A percentile compares a stretch with the other conserved stretches of the same genome.
Evolutionary conservation across 2,888 invertebrate genomes (phyloP).

Genomic region (Osmoderma eremita): DNA sequence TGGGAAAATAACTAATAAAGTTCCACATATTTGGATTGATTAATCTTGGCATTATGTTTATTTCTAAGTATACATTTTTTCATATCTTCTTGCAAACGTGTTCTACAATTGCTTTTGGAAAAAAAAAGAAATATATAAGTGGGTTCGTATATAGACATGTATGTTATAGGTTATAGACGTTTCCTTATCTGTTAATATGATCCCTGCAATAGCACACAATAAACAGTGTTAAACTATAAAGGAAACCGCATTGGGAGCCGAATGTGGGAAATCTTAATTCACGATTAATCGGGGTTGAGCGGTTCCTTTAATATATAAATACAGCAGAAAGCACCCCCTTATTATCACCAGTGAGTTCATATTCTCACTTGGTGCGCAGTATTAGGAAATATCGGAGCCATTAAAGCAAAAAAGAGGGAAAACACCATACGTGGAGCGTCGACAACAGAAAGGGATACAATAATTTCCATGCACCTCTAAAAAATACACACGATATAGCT

Average conservation of each 20-base stretch:
- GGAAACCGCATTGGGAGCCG: conserved; percentile 36
- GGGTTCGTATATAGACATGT: too few species aligned
- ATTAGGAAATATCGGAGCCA: conserved; percentile 28
- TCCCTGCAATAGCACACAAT: conserved; percentile 2
- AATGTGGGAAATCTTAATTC: conserved; percentile 45
- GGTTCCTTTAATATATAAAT: conserved; percentile 40
- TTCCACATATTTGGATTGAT: too few species aligned
- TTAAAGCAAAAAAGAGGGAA: conserved; percentile 14
- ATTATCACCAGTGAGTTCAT: conserved; percentile 42
- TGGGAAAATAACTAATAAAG: too few species aligned
- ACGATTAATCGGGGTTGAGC: conserved; percentile 46
- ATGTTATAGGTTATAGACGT: too few species aligned
- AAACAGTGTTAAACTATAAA: conserved; percentile 37
- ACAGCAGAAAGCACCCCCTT: conserved; percentile 36
- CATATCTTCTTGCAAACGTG: too few species aligned
- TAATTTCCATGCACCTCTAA: conserved; percentile 30
- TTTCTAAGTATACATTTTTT: too few species aligned
- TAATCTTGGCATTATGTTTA: too few species aligned
- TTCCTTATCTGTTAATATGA: too few species aligned
- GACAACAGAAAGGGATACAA: conserved; percentile 20
- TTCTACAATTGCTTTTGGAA: too few species aligned
- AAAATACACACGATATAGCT: conserved; percentile 28
- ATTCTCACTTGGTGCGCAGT: conserved; percentile 37
- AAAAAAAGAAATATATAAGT: too few species aligned
- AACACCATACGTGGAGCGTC: not conserved